phyloP scores from a whole-genome alignment of 2,797 vertebrate genomes.

The Holocentrus rufus region DNA sequence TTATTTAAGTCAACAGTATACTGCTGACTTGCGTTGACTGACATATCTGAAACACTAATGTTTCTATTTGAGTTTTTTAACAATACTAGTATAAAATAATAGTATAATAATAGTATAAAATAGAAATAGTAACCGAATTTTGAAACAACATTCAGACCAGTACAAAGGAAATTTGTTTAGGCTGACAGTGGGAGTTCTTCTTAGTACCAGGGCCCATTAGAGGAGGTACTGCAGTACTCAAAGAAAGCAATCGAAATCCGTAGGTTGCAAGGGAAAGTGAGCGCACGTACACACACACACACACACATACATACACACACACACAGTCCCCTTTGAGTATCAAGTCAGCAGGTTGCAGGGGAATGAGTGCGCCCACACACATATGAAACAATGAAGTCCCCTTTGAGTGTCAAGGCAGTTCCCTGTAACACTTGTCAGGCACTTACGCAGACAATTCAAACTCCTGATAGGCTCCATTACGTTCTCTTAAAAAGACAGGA shows the following conservation, averaged over 20 bases:
- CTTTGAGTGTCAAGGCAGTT: constrained; percentile 32
- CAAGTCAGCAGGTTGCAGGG: constrained; percentile 12
- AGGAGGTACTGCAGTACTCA: not conserved
- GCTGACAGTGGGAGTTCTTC: too few species aligned
- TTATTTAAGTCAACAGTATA: too few species aligned
- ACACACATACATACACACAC: too few species aligned
- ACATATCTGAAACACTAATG: too few species aligned
- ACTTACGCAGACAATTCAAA: constrained; percentile 44
- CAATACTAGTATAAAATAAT: too few species aligned
- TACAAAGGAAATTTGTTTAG: too few species aligned
- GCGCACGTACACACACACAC: constrained; percentile 4
- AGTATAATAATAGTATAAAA: too few species aligned
- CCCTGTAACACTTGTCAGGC: constrained; percentile 46
- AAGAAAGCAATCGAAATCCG: constrained; percentile 17
- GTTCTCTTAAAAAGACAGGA: constrained; percentile 37
- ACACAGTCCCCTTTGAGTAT: constrained; percentile 26
- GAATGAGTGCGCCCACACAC: constrained; percentile 6
- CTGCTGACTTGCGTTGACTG: too few species aligned
- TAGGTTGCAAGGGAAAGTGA: constrained; percentile 11
- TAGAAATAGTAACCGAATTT: too few species aligned
- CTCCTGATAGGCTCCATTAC: constrained; percentile 50
- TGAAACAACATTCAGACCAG: too few species aligned
- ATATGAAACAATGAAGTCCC: constrained; percentile 10
- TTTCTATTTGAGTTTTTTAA: too few species aligned
- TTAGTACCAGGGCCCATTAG: not conserved